Evolutionary conservation across 2,888 invertebrate species (phyloP).

Genomic region (Tenthredo notha): DNA sequence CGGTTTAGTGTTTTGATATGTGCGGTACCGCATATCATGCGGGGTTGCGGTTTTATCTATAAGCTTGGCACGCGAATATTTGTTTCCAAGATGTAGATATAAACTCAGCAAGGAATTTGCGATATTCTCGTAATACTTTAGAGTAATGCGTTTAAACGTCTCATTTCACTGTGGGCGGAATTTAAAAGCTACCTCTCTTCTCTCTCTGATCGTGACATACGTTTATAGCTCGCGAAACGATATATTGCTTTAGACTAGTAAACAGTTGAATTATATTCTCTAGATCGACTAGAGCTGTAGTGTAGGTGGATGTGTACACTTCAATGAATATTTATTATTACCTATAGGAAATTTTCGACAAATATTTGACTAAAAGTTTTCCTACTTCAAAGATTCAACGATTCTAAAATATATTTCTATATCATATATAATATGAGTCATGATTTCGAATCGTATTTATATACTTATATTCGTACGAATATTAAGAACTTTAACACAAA

Average conservation of each 20-base stretch:
- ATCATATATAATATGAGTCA: background rate
- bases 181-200: background rate
- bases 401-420: background rate
- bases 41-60: background rate
- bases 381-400: background rate
- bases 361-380: background rate
- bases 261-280: slow-evolving; percentile 24
- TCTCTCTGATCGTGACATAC: background rate
- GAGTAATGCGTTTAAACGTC: slow-evolving; percentile 29
- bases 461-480: background rate
- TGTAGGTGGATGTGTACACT: background rate
- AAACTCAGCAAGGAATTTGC: slow-evolving; percentile 1
- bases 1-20: background rate
- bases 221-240: slow-evolving; percentile 21
- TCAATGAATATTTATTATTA: slow-evolving; percentile 34
- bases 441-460: background rate
- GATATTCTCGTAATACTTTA: background rate
- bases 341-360: background rate
- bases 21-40: background rate
- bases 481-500: background rate
- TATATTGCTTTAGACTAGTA: slow-evolving; percentile 15
- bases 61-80: slow-evolving; percentile 34
- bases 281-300: background rate
- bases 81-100: slow-evolving; percentile 16
- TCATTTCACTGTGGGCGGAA: slow-evolving; percentile 38